Base-by-base conservation (phyloP, 2,797 vertebrate genomes). In the Sorex maritimensis region DNA sequence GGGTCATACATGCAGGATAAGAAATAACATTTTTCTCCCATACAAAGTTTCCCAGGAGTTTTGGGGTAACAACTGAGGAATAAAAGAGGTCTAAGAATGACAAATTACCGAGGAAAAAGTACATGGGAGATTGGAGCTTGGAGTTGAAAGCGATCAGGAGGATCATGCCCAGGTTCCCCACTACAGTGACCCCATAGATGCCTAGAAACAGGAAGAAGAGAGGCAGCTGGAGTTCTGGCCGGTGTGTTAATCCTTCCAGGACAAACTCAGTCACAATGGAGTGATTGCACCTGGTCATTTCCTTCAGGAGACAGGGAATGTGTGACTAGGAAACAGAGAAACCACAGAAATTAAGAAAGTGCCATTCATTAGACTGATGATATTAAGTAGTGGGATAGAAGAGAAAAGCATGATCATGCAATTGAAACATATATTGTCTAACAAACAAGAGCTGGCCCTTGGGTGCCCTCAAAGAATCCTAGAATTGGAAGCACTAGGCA, bases 131-230 rank as follows among this genome's bases (percentile, higher is more conserved):
- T 14, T 93, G 86, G 13, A 94, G 94, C 2, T n/a, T 44, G 24
- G 94, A 7, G 13, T 92, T 94, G 30, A 5, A 12, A 9, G 49
- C 81, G 63, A 94, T 97, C n/a, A 97, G 68, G 15, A 93, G 46
- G 11, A 95, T 86, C 81, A 96, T 90, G 8, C 95, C 84, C 44
- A 94, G n/a, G 74, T 96, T 97, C 1, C 58, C 92, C 68, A 88
- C 63, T 26, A 96, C 21, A 0, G 93, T 93, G 12, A 75, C 24
- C 34, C 69, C 0, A 10, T 94, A 97, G 71, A 95, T 82, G n/a
- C 83, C 69, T 3, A 96, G 86, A 83, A 97, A 96, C 2, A 96
- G 15, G 9, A 93, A 3, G 24, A 95, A 86, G 41, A 97, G 34
- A 5, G 74, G 90, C 7, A 87, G 67, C 61, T 93, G 94, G 68